Base-by-base conservation (phyloP, 2,113 vertebrate genomes). In the Xiphias gladius region DNA sequence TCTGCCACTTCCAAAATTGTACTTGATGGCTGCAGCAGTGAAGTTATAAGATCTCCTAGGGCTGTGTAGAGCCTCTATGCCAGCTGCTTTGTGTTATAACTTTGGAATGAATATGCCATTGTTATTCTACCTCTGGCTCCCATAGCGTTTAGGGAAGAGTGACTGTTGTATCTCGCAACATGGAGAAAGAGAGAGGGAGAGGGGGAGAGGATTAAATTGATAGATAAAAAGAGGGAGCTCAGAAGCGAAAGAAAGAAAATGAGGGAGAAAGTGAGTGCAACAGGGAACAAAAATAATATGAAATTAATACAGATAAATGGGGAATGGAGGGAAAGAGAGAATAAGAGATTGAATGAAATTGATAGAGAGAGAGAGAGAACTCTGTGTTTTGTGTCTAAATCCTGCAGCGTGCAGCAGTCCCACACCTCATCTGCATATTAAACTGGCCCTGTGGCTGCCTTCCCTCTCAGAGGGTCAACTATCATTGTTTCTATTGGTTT, bases 341-440 rank as follows among this genome's bases (percentile, higher is more conserved):
- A 58, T 8, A 75, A 73, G 17, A 63, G 67, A 68, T 20, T 41
- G 62, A 77, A 82, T 66, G 59, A 83, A 73, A 80, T 76, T 58
- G 74, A 65, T 39, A 61, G 35, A 74, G 75, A 58, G 39, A 43
- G 66, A 69, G 22, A 69, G 82, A 73, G 72, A 63, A 39, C 20
- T 66, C 52, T 32, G 54, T 91, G 62, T 87, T 87, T 82, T 71
- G 46, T 26, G 17, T 87, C 62, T 52, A 86, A 91, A 89, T 90
- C 89, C 77, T 84, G 83, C 89, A 84, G 86, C 48, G 50, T 75
- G 80, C 24, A 48, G 78, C 83, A 62, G 81, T 88, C 90, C 87
- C 85, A 61, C 79, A 73, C 69, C 86, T 93, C 84, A 93, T 93
- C 82, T 93, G 88, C 91, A 93, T 94, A 88, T 91, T 90, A 89